Base-by-base conservation (phyloP, 2,113 vertebrate species). In the Chamaetylas fuelleborni region DNA sequence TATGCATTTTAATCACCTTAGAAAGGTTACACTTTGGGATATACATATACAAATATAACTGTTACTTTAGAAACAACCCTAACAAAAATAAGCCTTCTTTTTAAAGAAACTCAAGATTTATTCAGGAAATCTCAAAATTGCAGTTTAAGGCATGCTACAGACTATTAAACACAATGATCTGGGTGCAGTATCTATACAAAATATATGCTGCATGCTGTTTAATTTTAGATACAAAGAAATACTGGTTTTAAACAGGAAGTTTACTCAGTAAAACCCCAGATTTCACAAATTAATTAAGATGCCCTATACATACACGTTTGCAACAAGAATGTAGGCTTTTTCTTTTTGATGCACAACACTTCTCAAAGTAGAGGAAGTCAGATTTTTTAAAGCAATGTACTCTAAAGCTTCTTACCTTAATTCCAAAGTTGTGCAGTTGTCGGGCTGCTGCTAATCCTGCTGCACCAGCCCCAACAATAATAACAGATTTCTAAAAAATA, bases 341-440 rank as follows among this genome's bases (percentile, higher is more conserved):
- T 42, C 18, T 36, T 81, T 81, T 84, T 93, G 58, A 88, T 56
- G 56, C 51, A 74, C 12, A 89, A 42, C 33, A 34, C 62, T 86
- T 72, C 57, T 47, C 72, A 89, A 86, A 74, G 19, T 47, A 91
- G 19, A 51, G 10, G 11, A 53, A 50, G 11, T 47, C 29, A 65
- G 15, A 16, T 65, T 42, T 86, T 38, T 93, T 62, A 12, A 29
- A 42, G 58, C 54, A 34, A 47, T 15, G 18, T 29, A 50, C 38
- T 67, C 45, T 57, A 29, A 76, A 47, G 77, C 43, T 64, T 91
- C 92, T 96, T 97, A 99, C 99, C 98, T 99, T 98, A 96, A 99
- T 98, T 95, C 99, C 99, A 97, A 99, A 99, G 96, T 99, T 99
- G 80, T 99, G 98, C 72, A 99, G 97, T 93, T 99, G 99, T 40